These are phyloP conservation scores for Anodontia alba DNA, from an alignment of 2,888 invertebrate genomes.

Conservation along the genomic window DNA sequence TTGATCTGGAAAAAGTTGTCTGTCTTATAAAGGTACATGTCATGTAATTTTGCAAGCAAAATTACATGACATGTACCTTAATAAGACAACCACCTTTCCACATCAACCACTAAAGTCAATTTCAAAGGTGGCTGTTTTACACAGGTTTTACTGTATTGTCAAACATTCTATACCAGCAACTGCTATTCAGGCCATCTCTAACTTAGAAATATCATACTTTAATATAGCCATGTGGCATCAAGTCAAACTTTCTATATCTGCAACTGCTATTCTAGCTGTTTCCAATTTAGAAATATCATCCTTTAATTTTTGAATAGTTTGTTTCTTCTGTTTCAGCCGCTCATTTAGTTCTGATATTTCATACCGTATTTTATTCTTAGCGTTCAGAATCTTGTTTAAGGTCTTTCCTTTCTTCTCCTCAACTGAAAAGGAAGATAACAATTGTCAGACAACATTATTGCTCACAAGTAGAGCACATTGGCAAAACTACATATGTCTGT, in stretches of 20 bases:
- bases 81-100: too few relatives aligned
- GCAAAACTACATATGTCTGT: neutral
- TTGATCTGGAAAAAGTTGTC: too few relatives aligned
- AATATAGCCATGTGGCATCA: slow-evolving; percentile 44
- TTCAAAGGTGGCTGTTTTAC: too few relatives aligned
- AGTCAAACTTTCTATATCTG: slow-evolving; percentile 60
- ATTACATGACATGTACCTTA: too few relatives aligned
- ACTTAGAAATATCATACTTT: slow-evolving; percentile 90
- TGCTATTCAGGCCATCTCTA: slow-evolving; percentile 86
- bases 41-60: too few relatives aligned
- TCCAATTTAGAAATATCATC: slow-evolving; percentile 92
- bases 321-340: slow-evolving; percentile 82
- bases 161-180: slow-evolving; percentile 57
- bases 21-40: too few relatives aligned
- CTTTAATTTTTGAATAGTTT: slow-evolving; percentile 88
- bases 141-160: slow-evolving; percentile 20
- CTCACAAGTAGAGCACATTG: neutral
- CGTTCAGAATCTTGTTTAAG: slow-evolving; percentile 89
- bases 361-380: slow-evolving; percentile 88
- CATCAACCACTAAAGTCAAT: too few relatives aligned
- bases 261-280: slow-evolving; percentile 46
- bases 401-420: slow-evolving; percentile 91
- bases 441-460: too few relatives aligned
- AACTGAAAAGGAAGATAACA: slow-evolving; percentile 91
- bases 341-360: slow-evolving; percentile 84